These are phyloP conservation scores for Epinephelus malabaricus DNA, from an alignment of 2,797 vertebrate genomes.

Conservation along the genomic window DNA sequence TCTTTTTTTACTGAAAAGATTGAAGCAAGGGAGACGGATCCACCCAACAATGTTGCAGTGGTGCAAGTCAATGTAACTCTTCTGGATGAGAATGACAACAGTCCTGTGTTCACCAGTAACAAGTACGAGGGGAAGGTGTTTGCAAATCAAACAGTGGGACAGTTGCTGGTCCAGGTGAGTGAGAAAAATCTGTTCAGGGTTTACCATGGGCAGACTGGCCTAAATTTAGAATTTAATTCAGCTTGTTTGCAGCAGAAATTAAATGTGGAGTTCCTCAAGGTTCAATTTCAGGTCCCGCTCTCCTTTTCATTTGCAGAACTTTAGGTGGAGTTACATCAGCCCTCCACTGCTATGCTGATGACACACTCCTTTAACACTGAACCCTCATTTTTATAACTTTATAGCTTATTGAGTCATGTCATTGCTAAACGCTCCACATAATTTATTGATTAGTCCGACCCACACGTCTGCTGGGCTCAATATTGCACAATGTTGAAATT, in stretches of 20 bases:
- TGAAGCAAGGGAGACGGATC: conserved; percentile 75
- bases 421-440: no score
- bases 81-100: conserved; percentile 88
- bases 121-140: conserved; percentile 78
- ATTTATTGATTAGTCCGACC: not conserved
- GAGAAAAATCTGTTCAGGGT: not conserved
- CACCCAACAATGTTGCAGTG: not conserved
- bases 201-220: no score
- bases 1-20: conserved; percentile 73
- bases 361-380: not conserved
- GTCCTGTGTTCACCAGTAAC: conserved; percentile 74
- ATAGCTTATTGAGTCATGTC: no score
- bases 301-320: not conserved
- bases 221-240: no score
- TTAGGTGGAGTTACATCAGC: not conserved
- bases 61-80: conserved; percentile 75
- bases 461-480: no score
- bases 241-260: not conserved
- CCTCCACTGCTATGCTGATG: not conserved
- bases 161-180: conserved; percentile 83
- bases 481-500: not conserved
- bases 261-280: not conserved
- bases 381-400: not conserved
- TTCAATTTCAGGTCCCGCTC: not conserved
- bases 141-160: conserved; percentile 81